Conservation (phyloP, 2,888 invertebrate species). For the Lissonota sp. region DNA sequence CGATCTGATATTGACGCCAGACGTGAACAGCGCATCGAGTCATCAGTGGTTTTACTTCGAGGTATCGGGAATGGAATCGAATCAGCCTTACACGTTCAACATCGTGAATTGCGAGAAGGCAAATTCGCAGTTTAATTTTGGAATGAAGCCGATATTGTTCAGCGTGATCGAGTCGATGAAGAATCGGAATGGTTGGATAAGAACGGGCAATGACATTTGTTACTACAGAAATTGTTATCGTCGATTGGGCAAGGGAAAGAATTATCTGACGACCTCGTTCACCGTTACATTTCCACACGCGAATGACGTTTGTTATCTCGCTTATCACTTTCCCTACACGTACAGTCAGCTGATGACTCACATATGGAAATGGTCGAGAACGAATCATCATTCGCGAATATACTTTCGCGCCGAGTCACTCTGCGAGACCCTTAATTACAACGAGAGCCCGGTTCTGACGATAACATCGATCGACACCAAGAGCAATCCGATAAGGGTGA, state of each 20-base stretch:
- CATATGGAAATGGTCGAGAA: constrained; percentile 88
- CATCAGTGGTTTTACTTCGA: constrained; percentile 97
- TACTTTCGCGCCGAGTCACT: constrained; percentile 88
- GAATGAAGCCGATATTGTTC: constrained; percentile 95
- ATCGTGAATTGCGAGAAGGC: constrained; percentile 95
- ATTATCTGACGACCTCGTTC: constrained; percentile 92
- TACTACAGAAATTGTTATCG: constrained; percentile 92
- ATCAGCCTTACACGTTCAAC: constrained; percentile 91
- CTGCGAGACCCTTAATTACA: constrained; percentile 89
- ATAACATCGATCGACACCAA: constrained; percentile 88
- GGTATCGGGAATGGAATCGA: constrained; percentile 90
- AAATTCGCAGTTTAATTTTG: constrained; percentile 94
- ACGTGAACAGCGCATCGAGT: constrained; percentile 91
- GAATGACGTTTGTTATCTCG: constrained; percentile 92
- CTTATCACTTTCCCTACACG: constrained; percentile 95
- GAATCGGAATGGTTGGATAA: constrained; percentile 88
- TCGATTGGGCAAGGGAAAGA: constrained; percentile 85
- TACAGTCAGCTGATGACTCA: constrained; percentile 91
- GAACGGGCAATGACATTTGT: constrained; percentile 91
- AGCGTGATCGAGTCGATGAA: constrained; percentile 90
- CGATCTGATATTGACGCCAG: constrained; percentile 92
- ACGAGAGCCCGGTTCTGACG: constrained; percentile 91
- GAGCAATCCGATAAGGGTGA: constrained; percentile 86
- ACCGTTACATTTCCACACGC: constrained; percentile 90
- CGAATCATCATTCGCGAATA: constrained; percentile 84